Conservation (phyloP, 2,797 vertebrate genomes). For the Spinus pinus region DNA sequence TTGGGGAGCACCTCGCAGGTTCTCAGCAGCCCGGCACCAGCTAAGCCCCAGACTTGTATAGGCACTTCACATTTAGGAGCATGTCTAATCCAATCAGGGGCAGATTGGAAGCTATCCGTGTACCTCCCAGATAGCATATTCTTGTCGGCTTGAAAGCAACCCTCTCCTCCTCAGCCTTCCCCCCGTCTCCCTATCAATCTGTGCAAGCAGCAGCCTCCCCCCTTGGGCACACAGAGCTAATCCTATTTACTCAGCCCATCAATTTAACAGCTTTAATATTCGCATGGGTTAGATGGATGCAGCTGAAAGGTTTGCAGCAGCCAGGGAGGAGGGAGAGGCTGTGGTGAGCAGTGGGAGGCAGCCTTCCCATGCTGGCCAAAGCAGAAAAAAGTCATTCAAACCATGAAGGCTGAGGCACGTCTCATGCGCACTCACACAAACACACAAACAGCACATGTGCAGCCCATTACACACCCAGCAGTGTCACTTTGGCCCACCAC, state of each 20-base stretch:
- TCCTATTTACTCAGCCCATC: constrained; percentile 81
- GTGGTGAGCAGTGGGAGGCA: constrained; percentile 21
- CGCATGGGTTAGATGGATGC: constrained; percentile 63
- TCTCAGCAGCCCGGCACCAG: constrained; percentile 71
- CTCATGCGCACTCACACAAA: neutral
- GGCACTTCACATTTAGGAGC: constrained; percentile 78
- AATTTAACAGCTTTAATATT: constrained; percentile 80
- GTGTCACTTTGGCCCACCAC: neutral
- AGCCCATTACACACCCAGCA: neutral
- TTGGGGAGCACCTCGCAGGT: constrained; percentile 68
- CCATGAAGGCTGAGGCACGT: neutral
- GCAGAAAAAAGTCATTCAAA: neutral
- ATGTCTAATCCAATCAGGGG: constrained; percentile 83
- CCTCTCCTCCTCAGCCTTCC: constrained; percentile 67
- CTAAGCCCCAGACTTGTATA: constrained; percentile 70
- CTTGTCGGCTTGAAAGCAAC: constrained; percentile 67
- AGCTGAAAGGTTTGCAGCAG: constrained; percentile 33
- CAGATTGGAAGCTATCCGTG: constrained; percentile 76
- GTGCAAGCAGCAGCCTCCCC: constrained; percentile 57
- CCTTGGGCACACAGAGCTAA: constrained; percentile 72
- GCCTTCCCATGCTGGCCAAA: constrained; percentile 29
- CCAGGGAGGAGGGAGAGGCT: constrained; percentile 12
- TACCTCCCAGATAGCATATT: constrained; percentile 81
- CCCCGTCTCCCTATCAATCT: constrained; percentile 67
- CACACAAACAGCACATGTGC: neutral